Base-by-base conservation (phyloP, 2,888 invertebrate species). In the Parelbella ahira region DNA sequence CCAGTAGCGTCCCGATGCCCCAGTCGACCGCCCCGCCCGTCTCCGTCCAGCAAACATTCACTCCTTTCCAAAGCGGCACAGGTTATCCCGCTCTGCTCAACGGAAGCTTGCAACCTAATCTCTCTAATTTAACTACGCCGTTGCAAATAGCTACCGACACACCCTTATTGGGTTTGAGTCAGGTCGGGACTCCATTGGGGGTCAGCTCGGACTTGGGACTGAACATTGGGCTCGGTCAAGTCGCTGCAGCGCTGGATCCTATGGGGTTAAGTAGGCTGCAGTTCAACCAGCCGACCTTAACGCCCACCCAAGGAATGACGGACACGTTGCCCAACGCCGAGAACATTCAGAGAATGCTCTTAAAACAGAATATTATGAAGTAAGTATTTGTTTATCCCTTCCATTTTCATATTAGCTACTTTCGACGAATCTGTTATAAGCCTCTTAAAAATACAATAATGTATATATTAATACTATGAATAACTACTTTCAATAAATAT, bases 361-460 rank as follows among this genome's bases (percentile, higher is more conserved):
- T 88, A 38, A 88, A 88, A 38, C 88, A 88, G 58, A 88, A 87
- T 56, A 84, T 88, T 49, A 84, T 86, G 67, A 87, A 83, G 88
- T 88, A 18, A 79, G 82, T 70, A 3, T 37, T 23, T 20, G 2
- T 20, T 20, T 20, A 6, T 20, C 2, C 20, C 39, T 7, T 32
- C 15, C 4, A 15, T 2, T 15, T 15, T 15, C 15, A n/a, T n/a
- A n/a, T n/a, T n/a, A n/a, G n/a, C n/a, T n/a, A n/a, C n/a, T n/a
- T n/a, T n/a, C n/a, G n/a, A n/a, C n/a, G n/a, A n/a, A n/a, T n/a
- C n/a, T n/a, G n/a, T n/a, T n/a, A n/a, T n/a, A n/a, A n/a, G n/a
- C n/a, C n/a, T n/a, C n/a, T n/a, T n/a, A n/a, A n/a, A n/a, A n/a
- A n/a, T n/a, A n/a, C n/a, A n/a, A n/a, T n/a, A n/a, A n/a, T n/a